Evolutionary conservation across 30 jellyfish, hydroid and myxozoan species (phyloP), one percentile per base, ranked within the genome.

Genomic region (Chrysaora quinquecirrha): DNA sequence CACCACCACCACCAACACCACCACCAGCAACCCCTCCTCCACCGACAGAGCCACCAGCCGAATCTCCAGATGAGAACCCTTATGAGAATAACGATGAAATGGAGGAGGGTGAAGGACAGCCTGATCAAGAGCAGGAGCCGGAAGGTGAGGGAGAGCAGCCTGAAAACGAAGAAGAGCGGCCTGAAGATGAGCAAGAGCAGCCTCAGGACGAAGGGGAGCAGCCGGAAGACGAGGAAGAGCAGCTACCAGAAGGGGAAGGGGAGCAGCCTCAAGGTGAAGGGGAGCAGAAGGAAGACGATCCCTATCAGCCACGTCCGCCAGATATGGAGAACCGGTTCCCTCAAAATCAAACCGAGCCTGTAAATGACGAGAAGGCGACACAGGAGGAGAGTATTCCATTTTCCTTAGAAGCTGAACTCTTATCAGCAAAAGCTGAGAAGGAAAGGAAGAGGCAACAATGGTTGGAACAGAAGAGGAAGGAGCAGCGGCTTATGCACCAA

Each of bases 311-410:
- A n/a, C n/a, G 70, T 32, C 92, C 92, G 19, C 92, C 92, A 0
- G 92, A 82, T 30, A 82, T 82, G 92, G 92, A 82, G 73, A 82
- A 82, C 27, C 73, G 85, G 27, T 82, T 49, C 50, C 92, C 92
- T 7, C 85, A 30, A 35, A 64, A 34, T 30, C 76, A 68, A n/a
- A 71, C 84, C 25, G 80, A 30, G 32, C 78, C 84, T 0, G 85
- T 6, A 3, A 62, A 69, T 29, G 92, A 82, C 32, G 84, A 62
- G 30, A 82, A 82, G 61, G 92, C 92, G 30, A 32, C 68, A 52
- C 92, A 82, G 30, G 92, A 82, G 30, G 85, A 68, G 47, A 71
- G 30, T 23, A 82, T 82, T 62, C 92, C 92, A 3, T 33, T 82
- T 23, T 74, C 85, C 12, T 64, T 61, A 64, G 92, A 48, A 50